Base-by-base conservation (phyloP, 2,888 invertebrate genomes). In the Papilio elwesi region DNA sequence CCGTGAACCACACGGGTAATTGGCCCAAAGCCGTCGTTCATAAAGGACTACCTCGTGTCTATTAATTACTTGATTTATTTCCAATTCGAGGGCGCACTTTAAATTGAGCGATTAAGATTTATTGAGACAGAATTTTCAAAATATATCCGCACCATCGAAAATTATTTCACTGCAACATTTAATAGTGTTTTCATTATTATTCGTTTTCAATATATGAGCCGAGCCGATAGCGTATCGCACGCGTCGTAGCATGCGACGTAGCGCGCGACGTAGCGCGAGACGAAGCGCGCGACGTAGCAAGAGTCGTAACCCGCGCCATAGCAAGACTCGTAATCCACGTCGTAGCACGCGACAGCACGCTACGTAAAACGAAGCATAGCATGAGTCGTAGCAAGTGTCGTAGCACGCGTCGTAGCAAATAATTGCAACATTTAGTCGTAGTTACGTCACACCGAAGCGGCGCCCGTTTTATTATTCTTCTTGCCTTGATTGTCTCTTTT, bases 1-100 rank as follows among this genome's bases (percentile, higher is more conserved):
- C 77, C 75, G 76, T 74, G 78, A 77, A 75, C 77, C 78, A 75
- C 77, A 77, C 78, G 75, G 70, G 72, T 80, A 79, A 81, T 81
- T 80, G 80, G 75, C 74, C 75, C 72, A 52, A 62, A 36, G 51
- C 26, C 51, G 59, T 43, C 59, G 16, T 71, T 43, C 65, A 52
- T 51, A 59, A 62, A 66, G 68, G 13, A 51, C 36, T 13, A 57
- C 63, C 64, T 16, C 10, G 38, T 57, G 63, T 47, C 71, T 52
- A 66, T 71, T 59, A 67, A 67, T 75, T 70, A 65, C 69, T 73
- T 70, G 52, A 66, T 73, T 62, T 65, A 70, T 73, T 51, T 43
- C 13, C 62, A 38, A 43, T 67, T 49, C 71, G 26, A 67, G 16
- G 13, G 10, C 55, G 15, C 48, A 65, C 9, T 57, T 55, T 49